Evolutionary conservation across 2,888 invertebrate genomes (phyloP), one percentile per base, ranked within the genome.

Genomic region (Acholoe squamosa): DNA sequence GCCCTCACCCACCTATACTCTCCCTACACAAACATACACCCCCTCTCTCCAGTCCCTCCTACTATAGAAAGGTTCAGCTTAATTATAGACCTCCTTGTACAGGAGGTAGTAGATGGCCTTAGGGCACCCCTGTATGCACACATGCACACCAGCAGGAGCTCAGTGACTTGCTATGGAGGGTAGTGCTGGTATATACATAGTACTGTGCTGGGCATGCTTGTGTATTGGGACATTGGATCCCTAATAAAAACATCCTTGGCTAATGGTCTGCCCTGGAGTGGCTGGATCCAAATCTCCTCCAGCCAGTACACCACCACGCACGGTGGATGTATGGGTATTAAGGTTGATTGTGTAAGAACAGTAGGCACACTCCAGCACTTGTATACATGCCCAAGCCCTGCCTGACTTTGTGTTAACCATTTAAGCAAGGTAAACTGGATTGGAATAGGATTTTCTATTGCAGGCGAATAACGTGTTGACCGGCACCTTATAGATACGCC

Each of bases 71-170:
- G 61, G 19, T 19, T n/a, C 61, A 19, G 22, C n/a, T 61, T 61
- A 61, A 61, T 61, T 61, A 61, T 61, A 61, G 19, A 19, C 61
- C 61, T 19, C 14, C 61, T 61, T n/a, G 22, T n/a, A 19, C 61
- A 61, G 61, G 61, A 61, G 61, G n/a, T n/a, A n/a, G n/a, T n/a
- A 19, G 19, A n/a, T 61, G 61, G 61, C 61, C 61, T n/a, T 19
- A 61, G 61, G 61, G 61, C 61, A 61, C n/a, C 61, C 61, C 61
- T 61, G 61, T 61, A 61, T n/a, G 61, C 61, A 61, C 61, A 61
- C 19, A 61, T 19, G 61, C n/a, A 61, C 61, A 61, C 61, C 19
- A 19, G n/a, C 61, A 61, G 19, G 61, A 19, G 22, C n/a, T 61
- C 7, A 61, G 61, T 61, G n/a, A 14, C 12, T 61, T 3, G 19